Evolutionary conservation across 2,888 invertebrate genomes (phyloP).

Genomic region (Apamea crenata): DNA sequence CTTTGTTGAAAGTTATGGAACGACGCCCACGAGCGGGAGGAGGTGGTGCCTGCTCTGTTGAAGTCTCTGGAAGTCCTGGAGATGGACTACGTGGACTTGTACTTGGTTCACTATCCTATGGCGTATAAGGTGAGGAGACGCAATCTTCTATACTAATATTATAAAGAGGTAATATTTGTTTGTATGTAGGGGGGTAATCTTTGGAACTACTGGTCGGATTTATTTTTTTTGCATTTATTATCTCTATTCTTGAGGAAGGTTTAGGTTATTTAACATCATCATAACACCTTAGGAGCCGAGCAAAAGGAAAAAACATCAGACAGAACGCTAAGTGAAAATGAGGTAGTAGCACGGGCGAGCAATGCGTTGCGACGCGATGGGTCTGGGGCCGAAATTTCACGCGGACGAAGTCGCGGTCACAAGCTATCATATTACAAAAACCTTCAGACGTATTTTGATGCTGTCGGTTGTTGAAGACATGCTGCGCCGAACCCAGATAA

Average conservation of each 20-base stretch:
- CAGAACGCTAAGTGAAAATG: no score
- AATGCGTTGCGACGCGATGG: no score
- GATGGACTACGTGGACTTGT: constrained; percentile 94
- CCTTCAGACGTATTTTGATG: background rate
- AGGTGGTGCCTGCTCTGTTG: constrained; percentile 92
- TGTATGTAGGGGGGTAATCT: no score
- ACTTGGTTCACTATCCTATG: constrained; percentile 95
- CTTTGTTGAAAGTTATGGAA: constrained; percentile 83
- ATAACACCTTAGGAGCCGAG: no score
- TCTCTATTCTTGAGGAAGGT: no score
- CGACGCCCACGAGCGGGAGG: constrained; percentile 91
- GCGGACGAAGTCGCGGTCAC: no score
- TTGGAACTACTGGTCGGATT: no score
- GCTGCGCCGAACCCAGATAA: background rate
- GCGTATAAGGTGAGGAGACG: constrained; percentile 88
- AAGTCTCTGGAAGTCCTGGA: constrained; percentile 92
- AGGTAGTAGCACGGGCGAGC: no score
- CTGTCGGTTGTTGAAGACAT: background rate
- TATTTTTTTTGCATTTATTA: no score
- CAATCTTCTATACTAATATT: background rate
- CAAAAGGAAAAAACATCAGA: no score
- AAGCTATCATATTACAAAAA: background rate
- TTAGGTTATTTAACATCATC: no score
- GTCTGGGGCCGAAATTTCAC: no score
- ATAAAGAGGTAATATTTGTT: background rate